phyloP scores from a whole-genome alignment of 2,113 vertebrate genomes.

The Ophthalmolycus amberensis region DNA sequence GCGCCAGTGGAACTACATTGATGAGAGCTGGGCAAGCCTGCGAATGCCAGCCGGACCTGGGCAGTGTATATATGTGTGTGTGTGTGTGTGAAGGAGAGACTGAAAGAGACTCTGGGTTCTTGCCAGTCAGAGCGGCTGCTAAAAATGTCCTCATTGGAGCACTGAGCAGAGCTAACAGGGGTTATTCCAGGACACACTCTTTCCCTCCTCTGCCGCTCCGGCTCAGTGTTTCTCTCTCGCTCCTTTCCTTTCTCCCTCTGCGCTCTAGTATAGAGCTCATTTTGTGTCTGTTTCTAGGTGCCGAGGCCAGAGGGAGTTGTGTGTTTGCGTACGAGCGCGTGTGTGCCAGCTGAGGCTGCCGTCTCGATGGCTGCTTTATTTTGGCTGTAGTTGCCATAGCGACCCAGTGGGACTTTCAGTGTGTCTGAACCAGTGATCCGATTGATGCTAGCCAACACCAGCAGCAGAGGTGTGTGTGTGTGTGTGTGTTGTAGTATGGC shows the following conservation, averaged over 20 bases:
- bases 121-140: conserved; percentile 59
- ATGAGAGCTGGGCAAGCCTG: conserved; percentile 32
- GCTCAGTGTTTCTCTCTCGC: conserved; percentile 35
- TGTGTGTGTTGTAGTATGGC: conserved; percentile 18
- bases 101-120: conserved; percentile 43
- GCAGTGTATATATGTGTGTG: conserved; percentile 8
- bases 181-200: conserved; percentile 63
- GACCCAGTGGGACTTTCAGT: conserved; percentile 74
- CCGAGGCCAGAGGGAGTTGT: conserved; percentile 62
- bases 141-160: conserved; percentile 67
- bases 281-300: conserved; percentile 70
- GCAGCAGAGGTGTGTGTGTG: conserved; percentile 34
- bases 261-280: conserved; percentile 66
- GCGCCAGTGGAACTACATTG: conserved; percentile 43
- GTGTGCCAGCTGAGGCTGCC: conserved; percentile 60
- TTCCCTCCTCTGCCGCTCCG: conserved; percentile 37
- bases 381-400: conserved; percentile 77
- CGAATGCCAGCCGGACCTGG: conserved; percentile 41
- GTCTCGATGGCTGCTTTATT: conserved; percentile 76
- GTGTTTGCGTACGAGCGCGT: neutral
- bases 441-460: conserved; percentile 52
- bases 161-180: conserved; percentile 38
- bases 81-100: conserved; percentile 12
- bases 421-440: conserved; percentile 64
- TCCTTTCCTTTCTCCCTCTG: conserved; percentile 48